A percentile compares a stretch with the other conserved stretches of the same genome.
phyloP scores from a whole-genome alignment of 2,888 invertebrate genomes.

The Caenorhabditis japonica region DNA sequence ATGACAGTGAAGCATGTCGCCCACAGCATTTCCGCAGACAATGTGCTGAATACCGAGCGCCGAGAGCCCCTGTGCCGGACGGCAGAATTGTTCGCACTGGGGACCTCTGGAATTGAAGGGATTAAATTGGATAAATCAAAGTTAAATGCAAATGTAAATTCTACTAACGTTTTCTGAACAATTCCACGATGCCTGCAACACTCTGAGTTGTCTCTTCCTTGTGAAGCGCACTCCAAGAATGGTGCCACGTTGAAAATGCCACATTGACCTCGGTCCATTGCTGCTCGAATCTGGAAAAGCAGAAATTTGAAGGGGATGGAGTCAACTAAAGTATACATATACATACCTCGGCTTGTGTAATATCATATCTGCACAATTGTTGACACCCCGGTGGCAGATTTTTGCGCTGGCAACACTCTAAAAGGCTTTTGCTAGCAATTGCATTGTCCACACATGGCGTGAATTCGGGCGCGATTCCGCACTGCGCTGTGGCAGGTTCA shows the following conservation, averaged over 20 bases:
- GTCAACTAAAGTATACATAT: not conserved
- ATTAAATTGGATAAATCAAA: too few species aligned
- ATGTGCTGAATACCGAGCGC: slow-evolving; percentile 73
- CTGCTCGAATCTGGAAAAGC: slow-evolving; percentile 64
- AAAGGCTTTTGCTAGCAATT: slow-evolving; percentile 61
- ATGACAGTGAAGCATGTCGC: slow-evolving; percentile 73
- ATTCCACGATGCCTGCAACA: slow-evolving; percentile 70
- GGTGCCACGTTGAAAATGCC: slow-evolving; percentile 74
- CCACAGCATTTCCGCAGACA: slow-evolving; percentile 70
- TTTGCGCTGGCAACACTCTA: slow-evolving; percentile 69
- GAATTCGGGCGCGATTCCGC: slow-evolving; percentile 72
- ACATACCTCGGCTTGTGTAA: slow-evolving; percentile 72
- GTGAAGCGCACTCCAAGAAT: slow-evolving; percentile 74
- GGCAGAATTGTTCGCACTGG: slow-evolving; percentile 75
- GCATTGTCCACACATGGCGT: slow-evolving; percentile 70
- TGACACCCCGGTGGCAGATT: slow-evolving; percentile 72
- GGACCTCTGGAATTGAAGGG: slow-evolving; percentile 66
- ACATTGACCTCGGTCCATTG: slow-evolving; percentile 73
- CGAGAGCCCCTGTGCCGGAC: slow-evolving; percentile 62
- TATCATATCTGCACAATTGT: slow-evolving; percentile 73
- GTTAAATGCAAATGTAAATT: not conserved
- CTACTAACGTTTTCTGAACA: slow-evolving; percentile 63
- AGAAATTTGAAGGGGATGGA: not conserved
- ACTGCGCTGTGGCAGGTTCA: slow-evolving; percentile 16
- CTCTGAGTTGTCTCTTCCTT: slow-evolving; percentile 70